Evolutionary conservation across 2,888 invertebrate genomes (phyloP), one percentile per base, ranked within the genome.

Genomic region (Morpho deidamia): DNA sequence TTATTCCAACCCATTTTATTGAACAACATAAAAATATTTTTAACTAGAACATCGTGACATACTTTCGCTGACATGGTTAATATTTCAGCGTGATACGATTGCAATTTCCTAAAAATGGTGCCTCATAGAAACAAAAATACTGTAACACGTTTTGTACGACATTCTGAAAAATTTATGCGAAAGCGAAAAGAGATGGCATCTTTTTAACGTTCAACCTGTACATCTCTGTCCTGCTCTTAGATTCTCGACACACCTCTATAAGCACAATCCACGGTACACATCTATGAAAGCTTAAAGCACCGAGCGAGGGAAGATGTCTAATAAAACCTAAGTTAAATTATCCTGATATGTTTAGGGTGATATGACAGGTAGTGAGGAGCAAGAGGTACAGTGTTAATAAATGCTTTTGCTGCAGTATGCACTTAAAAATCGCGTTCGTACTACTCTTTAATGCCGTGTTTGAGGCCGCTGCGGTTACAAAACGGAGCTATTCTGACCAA

Each of bases 401-500:
- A 7, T 9, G 12, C 4, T 11, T 39, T 35, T 8, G 45, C 7
- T 32, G 33, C 42, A 50, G 55, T 68, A 53, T 53, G 41, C 42
- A 47, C 33, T 43, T 50, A 61, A 72, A 72, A 74, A 71, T 85
- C 55, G 74, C 70, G 60, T 76, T 73, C 68, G 67, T 79, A 64
- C 66, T 86, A 71, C 68, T 84, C 68, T 76, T 82, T 63, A 75
- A 78, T 71, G 74, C 74, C 45, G 78, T 80, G 75, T 65, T 79
- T 59, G 74, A 71, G 57, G 74, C 74, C 35, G 74, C 75, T 57
- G 71, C 89, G 53, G 85, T 92, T 60, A 82, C 83, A 11, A 94
- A 94, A 76, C 90, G 95, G 68, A 94, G 95, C 74, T 93, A 94
- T 79, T 95, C 94, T 44, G 96, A 96, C 79, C 94, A 94, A 74